A percentile compares a stretch with the other conserved stretches of the same genome.
These are phyloP conservation scores for Subacronicta megacephala DNA, from an alignment of 2,888 invertebrate species.

Conservation along the genomic window DNA sequence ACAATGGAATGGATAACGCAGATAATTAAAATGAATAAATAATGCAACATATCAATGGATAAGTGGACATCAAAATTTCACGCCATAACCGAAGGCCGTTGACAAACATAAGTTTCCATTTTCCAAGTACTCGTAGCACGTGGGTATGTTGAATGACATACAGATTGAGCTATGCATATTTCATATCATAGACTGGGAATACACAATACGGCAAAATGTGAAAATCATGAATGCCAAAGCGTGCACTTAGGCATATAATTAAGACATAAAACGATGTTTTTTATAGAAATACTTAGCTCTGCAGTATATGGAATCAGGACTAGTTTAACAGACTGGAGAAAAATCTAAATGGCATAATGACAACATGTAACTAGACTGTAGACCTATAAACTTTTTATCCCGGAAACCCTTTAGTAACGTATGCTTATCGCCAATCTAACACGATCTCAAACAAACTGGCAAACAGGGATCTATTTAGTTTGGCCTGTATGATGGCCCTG, in stretches of 20 bases:
- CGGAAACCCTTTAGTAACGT: slow-evolving; percentile 37
- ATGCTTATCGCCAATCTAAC: slow-evolving; percentile 32
- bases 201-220: slow-evolving; percentile 43
- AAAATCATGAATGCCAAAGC: slow-evolving; percentile 28
- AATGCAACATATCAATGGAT: slow-evolving; percentile 31
- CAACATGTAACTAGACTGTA: slow-evolving; percentile 9
- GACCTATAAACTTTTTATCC: slow-evolving; percentile 23
- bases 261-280: slow-evolving; percentile 10
- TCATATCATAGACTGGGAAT: slow-evolving; percentile 40
- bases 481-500: slow-evolving; percentile 59
- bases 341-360: slow-evolving; percentile 3
- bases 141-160: slow-evolving; percentile 50
- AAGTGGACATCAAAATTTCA: slow-evolving; percentile 46
- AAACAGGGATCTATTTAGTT: slow-evolving; percentile 55
- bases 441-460: slow-evolving; percentile 50
- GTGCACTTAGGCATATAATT: slow-evolving; percentile 9
- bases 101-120: slow-evolving; percentile 40
- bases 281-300: slow-evolving; percentile 12
- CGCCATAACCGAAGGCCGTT: slow-evolving; percentile 40
- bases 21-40: slow-evolving; percentile 27
- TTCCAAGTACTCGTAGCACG: slow-evolving; percentile 39
- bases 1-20: slow-evolving; percentile 5
- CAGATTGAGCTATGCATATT: slow-evolving; percentile 53
- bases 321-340: not conserved
- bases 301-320: not conserved